phyloP scores from a whole-genome alignment of 1,140 invertebrate species.

The Druon quercuslanigerum region DNA sequence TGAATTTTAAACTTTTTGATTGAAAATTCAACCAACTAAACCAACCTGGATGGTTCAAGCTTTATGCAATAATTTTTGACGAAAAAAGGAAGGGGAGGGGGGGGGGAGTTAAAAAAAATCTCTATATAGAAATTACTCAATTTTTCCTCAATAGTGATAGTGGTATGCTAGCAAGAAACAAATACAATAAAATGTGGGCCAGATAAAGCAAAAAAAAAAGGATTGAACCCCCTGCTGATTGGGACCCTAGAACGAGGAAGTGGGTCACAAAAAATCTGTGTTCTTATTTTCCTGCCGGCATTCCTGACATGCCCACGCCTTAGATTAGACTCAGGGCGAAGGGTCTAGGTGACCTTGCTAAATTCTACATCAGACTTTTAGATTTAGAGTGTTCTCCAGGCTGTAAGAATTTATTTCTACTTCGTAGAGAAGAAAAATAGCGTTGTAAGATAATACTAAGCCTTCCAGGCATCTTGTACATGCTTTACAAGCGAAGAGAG shows the following conservation, averaged over 20 bases:
- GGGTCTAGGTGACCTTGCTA: slow-evolving; percentile 18
- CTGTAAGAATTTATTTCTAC: neutral
- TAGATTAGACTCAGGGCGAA: neutral
- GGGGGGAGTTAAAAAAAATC: too few relatives aligned
- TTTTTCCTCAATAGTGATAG: too few relatives aligned
- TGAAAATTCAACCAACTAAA: too few relatives aligned
- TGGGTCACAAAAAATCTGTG: neutral
- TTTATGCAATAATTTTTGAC: too few relatives aligned
- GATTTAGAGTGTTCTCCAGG: neutral
- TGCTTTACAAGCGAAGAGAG: neutral
- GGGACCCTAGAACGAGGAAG: neutral
- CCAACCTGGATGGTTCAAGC: too few relatives aligned
- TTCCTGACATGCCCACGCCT: neutral
- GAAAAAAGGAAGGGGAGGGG: too few relatives aligned
- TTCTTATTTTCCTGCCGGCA: slow-evolving; percentile 6
- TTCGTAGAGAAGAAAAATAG: neutral
- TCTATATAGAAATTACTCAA: too few relatives aligned
- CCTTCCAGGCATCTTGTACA: neutral
- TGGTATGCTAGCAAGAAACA: too few relatives aligned
- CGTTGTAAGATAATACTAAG: slow-evolving; percentile 8
- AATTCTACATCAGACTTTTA: neutral
- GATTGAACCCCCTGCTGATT: neutral
- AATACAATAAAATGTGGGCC: too few relatives aligned
- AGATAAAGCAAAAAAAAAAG: too few relatives aligned
- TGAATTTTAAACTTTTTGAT: too few relatives aligned